Percentiles rank a stretch among this genome's conserved stretches.
These are phyloP conservation scores for Taeniopygia guttata DNA, from an alignment of 2,797 vertebrate genomes.

Conservation along the genomic window DNA sequence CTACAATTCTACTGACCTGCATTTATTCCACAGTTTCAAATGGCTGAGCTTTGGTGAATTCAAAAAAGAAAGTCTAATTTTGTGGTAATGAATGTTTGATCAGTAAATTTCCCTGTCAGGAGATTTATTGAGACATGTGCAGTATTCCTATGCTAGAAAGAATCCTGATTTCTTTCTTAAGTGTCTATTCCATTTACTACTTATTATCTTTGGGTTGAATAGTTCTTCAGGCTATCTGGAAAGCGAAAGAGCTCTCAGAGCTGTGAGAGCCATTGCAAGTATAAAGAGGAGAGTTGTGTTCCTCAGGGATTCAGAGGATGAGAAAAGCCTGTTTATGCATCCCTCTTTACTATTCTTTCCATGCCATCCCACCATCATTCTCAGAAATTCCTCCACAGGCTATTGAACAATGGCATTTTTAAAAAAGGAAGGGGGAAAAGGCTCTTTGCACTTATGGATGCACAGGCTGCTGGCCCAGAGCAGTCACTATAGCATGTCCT, in stretches of 20 bases:
- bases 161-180: background rate
- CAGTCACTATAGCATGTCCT: background rate
- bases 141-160: background rate
- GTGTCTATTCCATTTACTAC: background rate
- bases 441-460: background rate
- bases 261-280: background rate
- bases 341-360: background rate
- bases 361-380: background rate
- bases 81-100: background rate
- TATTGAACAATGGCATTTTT: background rate
- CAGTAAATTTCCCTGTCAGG: background rate
- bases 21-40: background rate
- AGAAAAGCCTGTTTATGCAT: background rate
- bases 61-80: background rate
- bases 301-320: background rate
- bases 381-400: background rate
- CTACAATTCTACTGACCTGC: background rate
- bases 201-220: background rate
- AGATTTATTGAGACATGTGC: background rate
- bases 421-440: background rate
- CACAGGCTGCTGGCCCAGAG: background rate
- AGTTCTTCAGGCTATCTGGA: background rate
- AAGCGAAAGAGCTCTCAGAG: background rate
- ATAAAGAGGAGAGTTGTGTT: background rate
- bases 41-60: background rate